phyloP scores from a whole-genome alignment of 2,888 invertebrate species.

The Lepidochitona cinerea region DNA sequence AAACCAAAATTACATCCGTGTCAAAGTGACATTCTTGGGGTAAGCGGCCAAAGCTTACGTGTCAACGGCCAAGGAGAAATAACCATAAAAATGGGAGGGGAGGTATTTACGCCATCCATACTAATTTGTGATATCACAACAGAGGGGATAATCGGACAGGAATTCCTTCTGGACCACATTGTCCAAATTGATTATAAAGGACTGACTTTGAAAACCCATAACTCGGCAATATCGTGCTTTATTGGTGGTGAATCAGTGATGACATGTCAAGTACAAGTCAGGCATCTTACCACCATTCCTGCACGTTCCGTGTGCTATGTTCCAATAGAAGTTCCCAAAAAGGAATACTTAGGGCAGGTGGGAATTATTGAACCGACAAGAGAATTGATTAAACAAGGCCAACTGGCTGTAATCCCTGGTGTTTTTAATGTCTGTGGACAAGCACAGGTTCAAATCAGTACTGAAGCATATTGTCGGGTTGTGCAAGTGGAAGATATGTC shows the following conservation, averaged over 20 bases:
- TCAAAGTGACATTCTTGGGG: background rate
- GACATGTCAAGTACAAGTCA: no score
- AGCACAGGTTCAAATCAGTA: no score
- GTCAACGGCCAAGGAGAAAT: background rate
- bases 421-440: no score
- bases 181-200: background rate
- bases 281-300: no score
- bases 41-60: background rate
- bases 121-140: constrained; percentile 1
- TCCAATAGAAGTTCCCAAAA: no score
- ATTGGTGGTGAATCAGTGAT: background rate
- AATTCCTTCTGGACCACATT: background rate
- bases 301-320: no score
- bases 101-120: background rate
- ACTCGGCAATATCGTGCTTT: background rate
- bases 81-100: background rate
- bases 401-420: no score
- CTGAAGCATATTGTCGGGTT: no score
- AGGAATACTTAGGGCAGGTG: no score
- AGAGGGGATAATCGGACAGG: background rate
- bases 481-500: no score
- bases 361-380: no score
- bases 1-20: background rate
- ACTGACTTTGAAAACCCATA: background rate
- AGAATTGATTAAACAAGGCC: no score